Evolutionary conservation across 2,888 invertebrate species (phyloP).

Genomic region (Metopia argyrocephala): DNA sequence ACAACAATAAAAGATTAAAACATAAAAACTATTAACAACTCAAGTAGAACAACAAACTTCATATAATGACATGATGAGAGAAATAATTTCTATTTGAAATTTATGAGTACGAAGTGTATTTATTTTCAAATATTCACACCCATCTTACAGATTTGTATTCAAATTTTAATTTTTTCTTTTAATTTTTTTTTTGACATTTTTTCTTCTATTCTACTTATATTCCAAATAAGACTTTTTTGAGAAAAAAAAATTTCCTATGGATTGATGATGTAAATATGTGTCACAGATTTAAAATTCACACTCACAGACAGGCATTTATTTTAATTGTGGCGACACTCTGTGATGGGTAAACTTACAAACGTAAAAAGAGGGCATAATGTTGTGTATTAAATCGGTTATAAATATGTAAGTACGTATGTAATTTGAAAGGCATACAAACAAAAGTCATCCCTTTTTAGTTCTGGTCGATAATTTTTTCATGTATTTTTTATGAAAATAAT

Average conservation of each 20-base stretch:
- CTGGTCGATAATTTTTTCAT: background rate
- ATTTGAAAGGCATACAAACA: conserved; percentile 22
- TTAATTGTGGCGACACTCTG: conserved; percentile 56
- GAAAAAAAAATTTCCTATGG: background rate
- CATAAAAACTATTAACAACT: conserved; percentile 19
- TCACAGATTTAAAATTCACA: conserved; percentile 66
- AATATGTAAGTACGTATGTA: no score
- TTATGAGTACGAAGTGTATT: conserved; percentile 1
- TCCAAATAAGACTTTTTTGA: no score
- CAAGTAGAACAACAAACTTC: conserved; percentile 15
- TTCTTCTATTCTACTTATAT: conserved; percentile 10
- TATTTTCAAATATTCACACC: conserved; percentile 26
- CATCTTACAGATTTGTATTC: background rate
- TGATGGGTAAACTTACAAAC: background rate
- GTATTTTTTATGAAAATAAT: conserved; percentile 26
- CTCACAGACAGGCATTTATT: background rate
- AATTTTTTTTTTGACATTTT: conserved; percentile 52
- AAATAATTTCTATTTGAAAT: conserved; percentile 4
- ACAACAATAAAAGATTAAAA: conserved; percentile 30
- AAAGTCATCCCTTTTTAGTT: conserved; percentile 34
- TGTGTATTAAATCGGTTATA: background rate
- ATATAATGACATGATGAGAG: conserved; percentile 20
- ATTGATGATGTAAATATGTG: conserved; percentile 66
- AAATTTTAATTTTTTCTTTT: conserved; percentile 49
- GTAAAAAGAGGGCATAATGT: background rate